Conservation (phyloP, 1,140 invertebrate species). For the Bombus confusus region DNA sequence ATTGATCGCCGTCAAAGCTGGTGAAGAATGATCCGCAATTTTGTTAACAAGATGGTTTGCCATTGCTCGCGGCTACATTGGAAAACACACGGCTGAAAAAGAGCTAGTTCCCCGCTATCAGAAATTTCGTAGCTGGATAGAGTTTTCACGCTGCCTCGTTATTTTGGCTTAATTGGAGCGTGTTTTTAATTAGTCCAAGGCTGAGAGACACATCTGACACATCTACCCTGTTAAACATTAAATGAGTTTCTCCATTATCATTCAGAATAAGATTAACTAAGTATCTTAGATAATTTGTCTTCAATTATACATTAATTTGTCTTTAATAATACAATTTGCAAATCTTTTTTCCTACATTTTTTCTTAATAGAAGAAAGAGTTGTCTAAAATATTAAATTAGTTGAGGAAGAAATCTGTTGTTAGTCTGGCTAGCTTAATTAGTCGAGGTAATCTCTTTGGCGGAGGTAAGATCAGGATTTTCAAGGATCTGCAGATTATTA, state of each 20-base stretch:
- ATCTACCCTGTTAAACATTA: neutral
- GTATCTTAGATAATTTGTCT: no score
- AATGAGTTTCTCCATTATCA: neutral
- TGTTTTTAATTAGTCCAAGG: constrained; percentile 67
- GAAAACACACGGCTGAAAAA: neutral
- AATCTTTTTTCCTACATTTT: neutral
- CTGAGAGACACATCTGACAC: neutral
- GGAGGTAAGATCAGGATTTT: constrained; percentile 13
- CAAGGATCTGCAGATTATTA: neutral
- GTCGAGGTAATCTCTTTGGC: neutral
- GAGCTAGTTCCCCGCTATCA: constrained; percentile 15
- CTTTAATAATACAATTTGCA: no score
- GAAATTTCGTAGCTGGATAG: constrained; percentile 59
- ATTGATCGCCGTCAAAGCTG: neutral
- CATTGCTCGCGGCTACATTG: neutral
- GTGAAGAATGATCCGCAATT: constrained; percentile 14
- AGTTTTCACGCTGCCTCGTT: constrained; percentile 60
- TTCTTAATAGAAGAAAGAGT: neutral
- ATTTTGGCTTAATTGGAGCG: constrained; percentile 72
- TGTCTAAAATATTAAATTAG: neutral
- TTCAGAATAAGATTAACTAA: no score
- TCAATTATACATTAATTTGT: no score
- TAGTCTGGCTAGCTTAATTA: constrained; percentile 1
- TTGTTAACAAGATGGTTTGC: constrained; percentile 7
- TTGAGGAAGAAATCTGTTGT: neutral